Evolutionary conservation across 2,888 invertebrate species (phyloP).

Genomic region (Nymphalis urticae): DNA sequence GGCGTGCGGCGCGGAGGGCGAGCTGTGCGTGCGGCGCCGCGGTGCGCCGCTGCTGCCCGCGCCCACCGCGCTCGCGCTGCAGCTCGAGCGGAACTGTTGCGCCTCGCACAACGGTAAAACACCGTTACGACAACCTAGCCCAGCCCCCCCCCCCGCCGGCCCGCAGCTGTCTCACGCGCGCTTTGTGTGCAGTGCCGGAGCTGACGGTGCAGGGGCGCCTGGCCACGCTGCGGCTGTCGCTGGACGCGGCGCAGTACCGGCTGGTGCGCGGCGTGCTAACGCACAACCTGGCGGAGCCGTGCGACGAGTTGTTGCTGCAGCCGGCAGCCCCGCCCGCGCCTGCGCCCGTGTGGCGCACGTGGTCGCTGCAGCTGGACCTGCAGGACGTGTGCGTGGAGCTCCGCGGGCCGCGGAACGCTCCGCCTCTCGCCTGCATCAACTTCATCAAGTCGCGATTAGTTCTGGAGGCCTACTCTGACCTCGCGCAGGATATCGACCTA

Average conservation of each 20-base stretch:
- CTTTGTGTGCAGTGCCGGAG: slow-evolving; percentile 84
- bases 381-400: slow-evolving; percentile 92
- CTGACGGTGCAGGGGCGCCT: slow-evolving; percentile 92
- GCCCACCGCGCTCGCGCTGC: slow-evolving; percentile 89
- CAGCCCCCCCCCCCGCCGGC: too few relatives aligned
- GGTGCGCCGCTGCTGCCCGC: slow-evolving; percentile 89
- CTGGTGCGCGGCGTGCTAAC: slow-evolving; percentile 92
- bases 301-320: slow-evolving; percentile 53
- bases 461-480: slow-evolving; percentile 92
- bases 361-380: slow-evolving; percentile 91
- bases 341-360: slow-evolving; percentile 84
- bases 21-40: slow-evolving; percentile 60
- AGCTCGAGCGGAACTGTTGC: slow-evolving; percentile 91
- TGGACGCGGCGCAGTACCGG: slow-evolving; percentile 93
- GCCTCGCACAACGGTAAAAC: slow-evolving; percentile 75
- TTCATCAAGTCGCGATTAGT: slow-evolving; percentile 94
- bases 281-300: slow-evolving; percentile 93
- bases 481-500: slow-evolving; percentile 94
- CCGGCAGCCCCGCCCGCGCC: slow-evolving; percentile 31
- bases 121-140: too few relatives aligned
- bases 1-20: slow-evolving; percentile 71
- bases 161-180: not conserved
- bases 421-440: slow-evolving; percentile 91
- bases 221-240: slow-evolving; percentile 90
- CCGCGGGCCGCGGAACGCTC: slow-evolving; percentile 78